Evolutionary conservation across 2,888 invertebrate species (phyloP), one percentile per base, ranked within the genome.

Genomic region (Drosophila kuntzei): DNA sequence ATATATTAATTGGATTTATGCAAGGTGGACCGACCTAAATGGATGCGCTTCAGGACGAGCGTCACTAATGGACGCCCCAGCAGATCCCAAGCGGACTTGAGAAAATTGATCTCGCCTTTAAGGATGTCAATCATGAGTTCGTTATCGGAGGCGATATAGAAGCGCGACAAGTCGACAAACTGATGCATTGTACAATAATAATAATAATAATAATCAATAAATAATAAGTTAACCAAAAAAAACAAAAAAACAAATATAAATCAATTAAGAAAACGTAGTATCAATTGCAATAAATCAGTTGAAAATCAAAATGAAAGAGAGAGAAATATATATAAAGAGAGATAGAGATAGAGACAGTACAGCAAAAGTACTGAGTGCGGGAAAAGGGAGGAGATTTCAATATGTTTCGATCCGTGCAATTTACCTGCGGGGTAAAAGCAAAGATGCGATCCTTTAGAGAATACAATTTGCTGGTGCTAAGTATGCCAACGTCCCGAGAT

Each of bases 91-190:
- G 97, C 97, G 90, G 97, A 97, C 94, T 99, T 98, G 94, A 99
- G 95, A 95, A 98, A 98, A 94, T 98, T 97, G 91, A 99, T 96
- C 94, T 99, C 98, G 89, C 97, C 97, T 94, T 98, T 98, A 94
- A 98, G 96, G 93, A 97, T 97, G 94, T 99, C 99, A 92, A 99
- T 96, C 96, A 99, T 96, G 93, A 99, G 95, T 93, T 98, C 98
- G 93, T 97, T 97, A 94, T 99, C 99, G 92, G 98, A 97, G 92
- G 98, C 98, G 92, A 99, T 97, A 96, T 99, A 99, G 95, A 98
- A 99, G 93, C 97, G 96, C 92, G 96, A 96, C 94, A 97, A 96
- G 94, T 99, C 99, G 94, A 98, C 97, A 94, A 98, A 97, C 98
- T 99, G 94, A 83, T 89, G 90, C 91, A 93, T 60, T 68, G 71